These are phyloP conservation scores for Actinostola sp. DNA, from an alignment of 92 coral and sea anemone species.

Conservation along the genomic window DNA sequence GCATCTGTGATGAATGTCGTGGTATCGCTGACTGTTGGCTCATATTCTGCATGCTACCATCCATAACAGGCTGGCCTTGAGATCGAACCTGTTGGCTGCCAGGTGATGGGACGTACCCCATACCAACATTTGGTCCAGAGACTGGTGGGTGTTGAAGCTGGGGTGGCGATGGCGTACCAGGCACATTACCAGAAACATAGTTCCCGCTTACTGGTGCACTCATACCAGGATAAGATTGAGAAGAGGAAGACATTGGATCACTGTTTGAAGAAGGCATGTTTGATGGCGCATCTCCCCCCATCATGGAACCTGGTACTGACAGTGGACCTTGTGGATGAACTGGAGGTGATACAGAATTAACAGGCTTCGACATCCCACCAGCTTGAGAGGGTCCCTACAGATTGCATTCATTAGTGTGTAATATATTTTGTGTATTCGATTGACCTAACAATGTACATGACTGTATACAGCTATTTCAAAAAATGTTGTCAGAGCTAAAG, in stretches of 20 bases:
- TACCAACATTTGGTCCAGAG: conserved; percentile 49
- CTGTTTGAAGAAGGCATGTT: conserved; percentile 35
- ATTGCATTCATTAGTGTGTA: no score
- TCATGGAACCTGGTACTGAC: conserved; percentile 47
- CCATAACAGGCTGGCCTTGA: conserved; percentile 61
- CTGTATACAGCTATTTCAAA: no score
- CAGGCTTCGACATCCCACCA: conserved; percentile 44
- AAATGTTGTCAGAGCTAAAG: no score
- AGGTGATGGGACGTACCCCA: conserved; percentile 69
- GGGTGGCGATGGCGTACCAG: conserved; percentile 73
- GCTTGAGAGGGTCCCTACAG: conserved; percentile 11
- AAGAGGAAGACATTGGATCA: conserved; percentile 49
- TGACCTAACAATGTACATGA: no score
- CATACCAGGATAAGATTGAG: conserved; percentile 59
- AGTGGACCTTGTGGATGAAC: conserved; percentile 68
- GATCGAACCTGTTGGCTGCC: conserved; percentile 62
- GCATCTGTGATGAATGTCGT: conserved; percentile 69
- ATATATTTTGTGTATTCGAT: background rate
- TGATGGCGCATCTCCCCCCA: conserved; percentile 55
- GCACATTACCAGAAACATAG: conserved; percentile 49
- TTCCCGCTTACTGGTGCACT: conserved; percentile 50
- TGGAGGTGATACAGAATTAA: conserved; percentile 62
- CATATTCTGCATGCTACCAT: conserved; percentile 56
- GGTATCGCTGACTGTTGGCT: conserved; percentile 72
- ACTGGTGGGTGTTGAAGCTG: conserved; percentile 83